These are phyloP conservation scores for Microctenopoma stevenorrisi DNA, from an alignment of 2,797 vertebrate genomes.

Conservation along the genomic window DNA sequence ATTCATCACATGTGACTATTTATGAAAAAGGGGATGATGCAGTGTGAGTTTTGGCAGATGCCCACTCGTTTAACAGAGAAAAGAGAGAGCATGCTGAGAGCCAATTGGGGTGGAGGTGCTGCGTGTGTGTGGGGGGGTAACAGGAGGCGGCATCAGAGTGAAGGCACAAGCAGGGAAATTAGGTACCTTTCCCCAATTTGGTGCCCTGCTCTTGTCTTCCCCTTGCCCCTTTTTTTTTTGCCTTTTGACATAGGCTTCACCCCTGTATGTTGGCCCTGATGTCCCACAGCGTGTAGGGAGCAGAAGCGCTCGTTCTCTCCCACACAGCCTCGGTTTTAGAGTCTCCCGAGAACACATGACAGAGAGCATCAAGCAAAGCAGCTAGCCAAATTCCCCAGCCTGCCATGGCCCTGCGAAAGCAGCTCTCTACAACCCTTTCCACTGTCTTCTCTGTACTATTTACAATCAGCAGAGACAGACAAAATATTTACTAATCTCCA, in stretches of 20 bases:
- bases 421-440: conserved; percentile 21
- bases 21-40: conserved; percentile 32
- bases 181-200: conserved; percentile 54
- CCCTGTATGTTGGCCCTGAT: conserved; percentile 50
- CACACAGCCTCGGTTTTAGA: conserved; percentile 19
- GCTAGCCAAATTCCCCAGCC: conserved; percentile 61
- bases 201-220: conserved; percentile 54
- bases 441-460: conserved; percentile 53
- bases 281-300: conserved; percentile 42
- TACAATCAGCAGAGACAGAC: conserved; percentile 63
- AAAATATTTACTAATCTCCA: conserved; percentile 82
- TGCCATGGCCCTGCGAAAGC: conserved; percentile 51
- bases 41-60: conserved; percentile 43
- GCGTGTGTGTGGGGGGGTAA: conserved; percentile 10
- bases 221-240: conserved; percentile 23
- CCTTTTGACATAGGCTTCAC: conserved; percentile 63
- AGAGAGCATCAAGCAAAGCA: conserved; percentile 65
- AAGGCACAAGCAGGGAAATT: conserved; percentile 32
- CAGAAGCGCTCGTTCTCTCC: conserved; percentile 31
- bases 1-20: conserved; percentile 28
- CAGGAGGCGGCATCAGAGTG: conserved; percentile 14
- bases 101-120: background rate
- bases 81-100: conserved; percentile 24
- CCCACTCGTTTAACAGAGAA: conserved; percentile 41
- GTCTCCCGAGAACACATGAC: conserved; percentile 72